A percentile compares a stretch with the other conserved stretches of the same genome.
Conservation (phyloP, 1,140 invertebrate genomes). For the Zaprionus nigranus region DNA sequence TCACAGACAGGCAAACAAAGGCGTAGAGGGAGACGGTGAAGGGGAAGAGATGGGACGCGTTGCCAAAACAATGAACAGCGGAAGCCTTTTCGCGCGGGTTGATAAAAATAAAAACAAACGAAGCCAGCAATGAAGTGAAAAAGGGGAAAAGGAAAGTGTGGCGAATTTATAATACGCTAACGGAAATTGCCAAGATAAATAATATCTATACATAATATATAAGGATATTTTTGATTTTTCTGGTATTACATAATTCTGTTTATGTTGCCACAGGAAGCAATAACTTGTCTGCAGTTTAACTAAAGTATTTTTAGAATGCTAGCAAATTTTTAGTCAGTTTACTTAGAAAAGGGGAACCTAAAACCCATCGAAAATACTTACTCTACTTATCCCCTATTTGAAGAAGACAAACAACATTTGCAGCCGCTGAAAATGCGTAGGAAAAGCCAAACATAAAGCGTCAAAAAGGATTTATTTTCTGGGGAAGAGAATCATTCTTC, state of each 20-base stretch:
- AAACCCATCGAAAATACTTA: not conserved
- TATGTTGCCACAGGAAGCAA: not conserved
- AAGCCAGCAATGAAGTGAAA: constrained; percentile 12
- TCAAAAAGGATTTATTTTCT: constrained; percentile 73
- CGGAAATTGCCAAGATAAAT: constrained; percentile 1
- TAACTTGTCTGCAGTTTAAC: not conserved
- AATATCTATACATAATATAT: not conserved
- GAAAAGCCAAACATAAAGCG: constrained; percentile 78
- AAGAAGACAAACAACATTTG: constrained; percentile 53
- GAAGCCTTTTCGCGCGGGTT: constrained; percentile 17
- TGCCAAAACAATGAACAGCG: constrained; percentile 44
- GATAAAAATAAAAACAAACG: constrained; percentile 31
- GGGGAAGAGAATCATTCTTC: not conserved
- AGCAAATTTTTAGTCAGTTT: not conserved
- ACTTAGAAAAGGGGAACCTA: not conserved
- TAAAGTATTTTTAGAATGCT: not conserved
- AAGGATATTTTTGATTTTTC: not conserved
- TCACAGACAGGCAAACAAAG: constrained; percentile 58
- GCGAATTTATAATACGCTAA: constrained; percentile 6
- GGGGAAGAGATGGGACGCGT: constrained; percentile 19
- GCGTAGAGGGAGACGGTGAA: not conserved
- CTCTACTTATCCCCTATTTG: not conserved
- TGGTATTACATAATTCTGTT: not conserved
- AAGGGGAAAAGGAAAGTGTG: not conserved
- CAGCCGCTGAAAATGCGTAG: constrained; percentile 30